Evolutionary conservation across 2,113 vertebrate species (phyloP), one percentile per base, ranked within the genome.

Genomic region (Gnathochromis pfefferi): DNA sequence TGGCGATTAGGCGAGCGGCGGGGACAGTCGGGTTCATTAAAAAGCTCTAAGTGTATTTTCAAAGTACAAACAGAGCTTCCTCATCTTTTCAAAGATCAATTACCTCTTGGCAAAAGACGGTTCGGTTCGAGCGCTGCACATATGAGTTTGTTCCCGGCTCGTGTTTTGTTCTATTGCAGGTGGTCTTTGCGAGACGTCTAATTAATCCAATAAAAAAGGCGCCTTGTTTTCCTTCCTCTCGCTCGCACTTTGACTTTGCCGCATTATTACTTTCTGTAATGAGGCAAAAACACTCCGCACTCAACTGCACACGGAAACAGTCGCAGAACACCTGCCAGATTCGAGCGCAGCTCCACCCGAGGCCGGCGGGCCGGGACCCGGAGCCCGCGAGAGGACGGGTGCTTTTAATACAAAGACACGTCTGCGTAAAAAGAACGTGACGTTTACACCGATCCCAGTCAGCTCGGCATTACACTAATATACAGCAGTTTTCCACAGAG

Each of bases 261-360:
- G 93, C 95, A 94, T 96, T 96, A 96, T 96, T 96, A 94, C 94
- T 94, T 94, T 93, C 93, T 92, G 93, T 95, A 96, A 96, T 95
- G 93, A 96, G 94, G 93, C 93, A 91, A 94, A 95, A 95, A 95
- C 94, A 93, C 93, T 88, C 81, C 83, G 92, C 91, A 94, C 88
- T 88, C 90, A 93, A 85, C 87, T 82, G 85, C 92, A 89, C 90
- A 88, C 81, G 49, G 91, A 89, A 89, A 87, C 82, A 90, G 89
- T 87, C 87, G 58, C 90, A 87, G 85, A 84, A 65, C 51, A 89
- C 80, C 47, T 87, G 90, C 85, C 86, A 75, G 81, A 91, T 31
- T 84, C 83, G 88, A 90, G 88, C 89, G 84, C 2, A 53, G 63
- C 86, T 89, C 89, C 63, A 91, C 86, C 84, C 79, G 65, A 40